Evolutionary conservation across 1,140 invertebrate species (phyloP).

Genomic region (Scaptomyza graminum): DNA sequence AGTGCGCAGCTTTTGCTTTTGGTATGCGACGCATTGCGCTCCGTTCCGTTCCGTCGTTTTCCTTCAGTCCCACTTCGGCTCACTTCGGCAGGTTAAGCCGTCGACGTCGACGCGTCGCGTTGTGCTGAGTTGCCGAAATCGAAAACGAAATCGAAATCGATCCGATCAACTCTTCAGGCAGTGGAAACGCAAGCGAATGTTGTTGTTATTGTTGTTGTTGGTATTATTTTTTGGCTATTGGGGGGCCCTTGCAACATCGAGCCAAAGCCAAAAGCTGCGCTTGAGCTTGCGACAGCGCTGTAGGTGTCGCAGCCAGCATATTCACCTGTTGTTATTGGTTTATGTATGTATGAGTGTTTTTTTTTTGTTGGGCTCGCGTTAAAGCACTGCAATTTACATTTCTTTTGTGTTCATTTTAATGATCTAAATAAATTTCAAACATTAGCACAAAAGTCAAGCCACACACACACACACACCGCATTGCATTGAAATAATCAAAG

Average conservation of each 20-base stretch:
- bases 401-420: constrained; percentile 36
- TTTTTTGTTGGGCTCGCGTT: constrained; percentile 14
- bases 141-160: constrained; percentile 61
- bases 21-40: constrained; percentile 58
- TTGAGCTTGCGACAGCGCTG: constrained; percentile 57
- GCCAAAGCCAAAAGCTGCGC: constrained; percentile 32
- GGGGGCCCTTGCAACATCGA: constrained; percentile 62
- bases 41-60: not conserved
- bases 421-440: constrained; percentile 24
- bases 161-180: constrained; percentile 5
- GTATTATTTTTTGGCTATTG: constrained; percentile 14
- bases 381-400: constrained; percentile 46
- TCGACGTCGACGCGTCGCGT: constrained; percentile 22
- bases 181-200: constrained; percentile 18
- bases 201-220: constrained; percentile 21
- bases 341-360: constrained; percentile 4
- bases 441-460: constrained; percentile 30
- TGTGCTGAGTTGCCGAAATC: constrained; percentile 37
- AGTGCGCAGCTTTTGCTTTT: constrained; percentile 73
- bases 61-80: constrained; percentile 8
- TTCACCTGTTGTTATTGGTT: constrained; percentile 63
- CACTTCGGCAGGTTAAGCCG: no score
- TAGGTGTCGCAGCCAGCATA: constrained; percentile 28
- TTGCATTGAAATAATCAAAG: constrained; percentile 60
- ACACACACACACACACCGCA: constrained; percentile 17